Conservation (phyloP, 2,113 vertebrate genomes). For the Elanus axillaris region DNA sequence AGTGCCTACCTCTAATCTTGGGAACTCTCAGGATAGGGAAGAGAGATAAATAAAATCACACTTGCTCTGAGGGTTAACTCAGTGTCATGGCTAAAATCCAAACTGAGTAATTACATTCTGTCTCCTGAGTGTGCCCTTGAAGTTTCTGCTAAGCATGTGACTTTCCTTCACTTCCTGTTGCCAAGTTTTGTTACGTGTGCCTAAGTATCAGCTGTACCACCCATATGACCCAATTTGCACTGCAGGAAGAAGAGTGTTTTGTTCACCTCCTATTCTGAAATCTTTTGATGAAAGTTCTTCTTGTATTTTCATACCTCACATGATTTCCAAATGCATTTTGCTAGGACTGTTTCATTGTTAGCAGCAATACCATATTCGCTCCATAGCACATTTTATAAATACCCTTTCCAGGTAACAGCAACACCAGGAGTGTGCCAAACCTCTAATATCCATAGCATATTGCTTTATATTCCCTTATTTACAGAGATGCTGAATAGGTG, state of each 20-base stretch:
- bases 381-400: constrained; percentile 29
- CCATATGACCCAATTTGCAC: background rate
- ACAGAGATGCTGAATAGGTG: constrained; percentile 22
- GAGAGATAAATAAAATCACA: constrained; percentile 44
- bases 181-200: background rate
- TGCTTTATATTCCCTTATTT: constrained; percentile 29
- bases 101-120: constrained; percentile 54
- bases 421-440: background rate
- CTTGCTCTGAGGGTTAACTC: constrained; percentile 47
- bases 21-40: background rate
- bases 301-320: background rate
- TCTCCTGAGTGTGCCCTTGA: constrained; percentile 51
- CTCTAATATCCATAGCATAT: constrained; percentile 18
- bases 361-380: background rate
- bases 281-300: background rate
- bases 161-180: constrained; percentile 50
- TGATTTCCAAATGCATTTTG: background rate
- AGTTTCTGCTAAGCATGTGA: constrained; percentile 55
- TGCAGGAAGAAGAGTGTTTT: background rate
- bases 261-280: background rate
- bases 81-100: constrained; percentile 62
- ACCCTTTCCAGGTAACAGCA: constrained; percentile 2
- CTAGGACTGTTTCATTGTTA: background rate
- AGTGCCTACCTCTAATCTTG: background rate
- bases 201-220: background rate